Base-by-base conservation (phyloP, 2,797 vertebrate species). In the Adrianichthys oophorus region DNA sequence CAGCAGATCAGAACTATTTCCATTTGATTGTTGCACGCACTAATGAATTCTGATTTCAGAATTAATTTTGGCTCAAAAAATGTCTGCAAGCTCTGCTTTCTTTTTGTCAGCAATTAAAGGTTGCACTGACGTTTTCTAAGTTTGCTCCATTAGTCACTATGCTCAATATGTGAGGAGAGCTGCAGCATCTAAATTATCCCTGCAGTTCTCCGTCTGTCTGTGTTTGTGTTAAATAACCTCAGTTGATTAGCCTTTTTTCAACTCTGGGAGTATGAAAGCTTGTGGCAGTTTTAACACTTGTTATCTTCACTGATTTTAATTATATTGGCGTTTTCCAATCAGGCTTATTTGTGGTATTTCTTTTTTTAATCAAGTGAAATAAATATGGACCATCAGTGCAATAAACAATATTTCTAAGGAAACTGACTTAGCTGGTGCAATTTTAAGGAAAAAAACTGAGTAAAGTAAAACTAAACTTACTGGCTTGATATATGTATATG, bases 51-150 rank as follows among this genome's bases (percentile, higher is more conserved):
- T 61, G 32, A 72, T 66, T 75, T 70, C 47, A 52, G 55, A 52
- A 68, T 71, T 62, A 2, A 58, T 44, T 48, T 63, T 37, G 68
- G 61, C 60, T 69, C 46, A 62, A 63, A 78, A 37, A 65, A 26
- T 65, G 56, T 65, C 48, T 50, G 26, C 42, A 8, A 58, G 47
- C 51, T 70, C 23, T 24, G 52, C 52, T 63, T 59, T 74, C 65
- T 60, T 51, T 76, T 62, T 74, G 63, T 67, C 65, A 68, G 68
- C 64, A 75, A 76, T 78, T 83, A 50, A 82, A 78, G 67, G 62
- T 64, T 72, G 59, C 61, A 61, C 49, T 65, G 74, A 75, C 58
- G 70, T 79, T 75, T 83, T 72, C 60, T 24, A 29, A 62, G 63
- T 68, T 68, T 69, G 47, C 56, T 42, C 77, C 65, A 70, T 82